Evolutionary conservation across 2,888 invertebrate species (phyloP).

Genomic region (Drosophila affinis): DNA sequence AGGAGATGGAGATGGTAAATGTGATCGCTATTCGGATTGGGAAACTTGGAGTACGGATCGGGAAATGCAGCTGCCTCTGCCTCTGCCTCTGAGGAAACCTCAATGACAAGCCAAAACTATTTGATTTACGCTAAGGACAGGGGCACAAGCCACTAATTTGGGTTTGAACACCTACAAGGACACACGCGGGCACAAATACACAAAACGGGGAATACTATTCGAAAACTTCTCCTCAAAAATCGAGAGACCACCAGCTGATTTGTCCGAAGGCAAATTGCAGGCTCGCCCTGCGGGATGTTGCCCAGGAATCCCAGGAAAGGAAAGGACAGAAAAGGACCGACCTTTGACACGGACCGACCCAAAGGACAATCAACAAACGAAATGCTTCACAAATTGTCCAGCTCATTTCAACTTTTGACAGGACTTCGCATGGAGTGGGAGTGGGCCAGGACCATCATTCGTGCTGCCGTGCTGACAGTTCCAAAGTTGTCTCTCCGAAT

Average conservation of each 20-base stretch:
- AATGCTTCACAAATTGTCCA: constrained; percentile 52
- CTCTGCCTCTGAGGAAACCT: constrained; percentile 47
- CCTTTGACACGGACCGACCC: constrained; percentile 41
- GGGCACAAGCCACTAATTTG: constrained; percentile 71
- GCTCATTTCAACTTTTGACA: constrained; percentile 52
- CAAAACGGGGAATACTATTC: constrained; percentile 28
- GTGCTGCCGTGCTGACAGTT: constrained; percentile 33
- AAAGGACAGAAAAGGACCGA: constrained; percentile 36
- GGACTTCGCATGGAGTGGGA: constrained; percentile 23
- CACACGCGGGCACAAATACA: constrained; percentile 17
- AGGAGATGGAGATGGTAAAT: constrained; percentile 22
- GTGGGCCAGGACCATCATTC: constrained; percentile 2
- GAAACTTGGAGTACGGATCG: neutral
- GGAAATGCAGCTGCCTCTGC: constrained; percentile 49
- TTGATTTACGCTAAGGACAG: constrained; percentile 49
- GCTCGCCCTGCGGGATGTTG: constrained; percentile 59
- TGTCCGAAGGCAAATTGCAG: constrained; percentile 67
- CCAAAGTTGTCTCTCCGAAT: constrained; percentile 11
- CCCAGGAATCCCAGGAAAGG: constrained; percentile 43
- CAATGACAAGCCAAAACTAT: constrained; percentile 64
- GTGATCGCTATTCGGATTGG: constrained; percentile 19
- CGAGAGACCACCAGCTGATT: constrained; percentile 69
- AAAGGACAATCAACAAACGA: constrained; percentile 36
- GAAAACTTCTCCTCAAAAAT: constrained; percentile 32
- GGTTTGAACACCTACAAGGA: constrained; percentile 66